phyloP scores from a whole-genome alignment of 2,113 vertebrate genomes.

The Marcusenius ussheri region DNA sequence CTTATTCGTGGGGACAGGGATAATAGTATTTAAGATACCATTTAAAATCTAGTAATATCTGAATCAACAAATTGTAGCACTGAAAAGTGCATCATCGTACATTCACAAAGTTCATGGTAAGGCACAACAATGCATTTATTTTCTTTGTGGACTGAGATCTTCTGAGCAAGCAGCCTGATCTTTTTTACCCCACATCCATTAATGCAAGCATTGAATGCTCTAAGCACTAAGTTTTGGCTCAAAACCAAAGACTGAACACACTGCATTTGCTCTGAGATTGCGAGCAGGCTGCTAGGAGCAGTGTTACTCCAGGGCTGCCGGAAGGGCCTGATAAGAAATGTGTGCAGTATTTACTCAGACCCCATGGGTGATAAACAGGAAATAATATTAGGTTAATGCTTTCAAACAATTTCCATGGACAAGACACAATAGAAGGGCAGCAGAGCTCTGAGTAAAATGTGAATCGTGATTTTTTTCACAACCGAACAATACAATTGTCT shows the following conservation, averaged over 20 bases:
- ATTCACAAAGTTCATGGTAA: not conserved
- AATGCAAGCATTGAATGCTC: too few relatives aligned
- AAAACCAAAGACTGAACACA: not conserved
- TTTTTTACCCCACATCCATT: too few relatives aligned
- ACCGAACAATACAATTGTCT: too few relatives aligned
- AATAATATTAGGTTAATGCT: too few relatives aligned
- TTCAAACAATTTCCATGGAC: too few relatives aligned
- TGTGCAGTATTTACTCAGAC: not conserved
- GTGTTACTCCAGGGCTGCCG: not conserved
- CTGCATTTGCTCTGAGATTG: not conserved
- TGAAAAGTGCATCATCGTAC: not conserved
- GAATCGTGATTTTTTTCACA: too few relatives aligned
- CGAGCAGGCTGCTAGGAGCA: not conserved
- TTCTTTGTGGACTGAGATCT: not conserved
- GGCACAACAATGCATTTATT: not conserved
- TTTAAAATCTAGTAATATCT: not conserved
- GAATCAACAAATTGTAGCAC: not conserved
- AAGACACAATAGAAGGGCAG: too few relatives aligned
- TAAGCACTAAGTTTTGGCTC: not conserved
- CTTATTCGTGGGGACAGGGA: too few relatives aligned
- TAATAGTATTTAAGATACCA: too few relatives aligned
- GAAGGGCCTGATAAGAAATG: not conserved
- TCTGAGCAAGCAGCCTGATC: too few relatives aligned
- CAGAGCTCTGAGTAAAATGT: too few relatives aligned
- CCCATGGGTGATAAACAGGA: not conserved